phyloP scores from a whole-genome alignment of 2,113 vertebrate species.

The Deroptyus accipitrinus region DNA sequence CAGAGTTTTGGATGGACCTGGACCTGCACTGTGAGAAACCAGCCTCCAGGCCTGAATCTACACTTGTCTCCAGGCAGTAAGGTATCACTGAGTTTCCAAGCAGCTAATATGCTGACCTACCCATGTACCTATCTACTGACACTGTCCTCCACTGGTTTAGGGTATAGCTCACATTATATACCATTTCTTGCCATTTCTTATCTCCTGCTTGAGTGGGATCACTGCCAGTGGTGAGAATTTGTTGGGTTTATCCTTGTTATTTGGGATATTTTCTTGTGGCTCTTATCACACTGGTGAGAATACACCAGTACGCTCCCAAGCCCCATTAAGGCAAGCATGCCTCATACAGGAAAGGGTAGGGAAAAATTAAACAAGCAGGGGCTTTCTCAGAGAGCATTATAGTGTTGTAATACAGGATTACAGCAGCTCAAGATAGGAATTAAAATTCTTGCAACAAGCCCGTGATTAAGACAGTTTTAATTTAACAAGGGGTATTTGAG shows the following conservation, averaged over 20 bases:
- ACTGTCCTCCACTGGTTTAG: neutral
- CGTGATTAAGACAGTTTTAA: neutral
- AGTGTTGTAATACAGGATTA: neutral
- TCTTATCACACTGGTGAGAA: neutral
- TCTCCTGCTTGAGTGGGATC: neutral
- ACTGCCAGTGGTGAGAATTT: neutral
- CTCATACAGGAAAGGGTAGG: neutral
- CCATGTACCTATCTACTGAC: rapidly evolving
- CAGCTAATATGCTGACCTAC: neutral
- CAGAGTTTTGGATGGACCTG: neutral
- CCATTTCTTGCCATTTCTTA: neutral
- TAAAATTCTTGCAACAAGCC: neutral
- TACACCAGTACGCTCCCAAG: neutral
- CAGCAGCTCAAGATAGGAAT: neutral
- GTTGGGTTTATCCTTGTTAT: neutral
- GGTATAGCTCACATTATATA: neutral
- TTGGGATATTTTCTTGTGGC: neutral
- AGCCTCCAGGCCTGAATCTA: neutral
- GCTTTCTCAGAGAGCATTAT: neutral
- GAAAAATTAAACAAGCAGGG: neutral
- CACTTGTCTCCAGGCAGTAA: neutral
- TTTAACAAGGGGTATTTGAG: neutral
- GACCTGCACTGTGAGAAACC: neutral
- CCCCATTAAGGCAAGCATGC: neutral
- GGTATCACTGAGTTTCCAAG: neutral